Conservation (phyloP, 1,140 invertebrate species). For the Heliconius hermathena region DNA sequence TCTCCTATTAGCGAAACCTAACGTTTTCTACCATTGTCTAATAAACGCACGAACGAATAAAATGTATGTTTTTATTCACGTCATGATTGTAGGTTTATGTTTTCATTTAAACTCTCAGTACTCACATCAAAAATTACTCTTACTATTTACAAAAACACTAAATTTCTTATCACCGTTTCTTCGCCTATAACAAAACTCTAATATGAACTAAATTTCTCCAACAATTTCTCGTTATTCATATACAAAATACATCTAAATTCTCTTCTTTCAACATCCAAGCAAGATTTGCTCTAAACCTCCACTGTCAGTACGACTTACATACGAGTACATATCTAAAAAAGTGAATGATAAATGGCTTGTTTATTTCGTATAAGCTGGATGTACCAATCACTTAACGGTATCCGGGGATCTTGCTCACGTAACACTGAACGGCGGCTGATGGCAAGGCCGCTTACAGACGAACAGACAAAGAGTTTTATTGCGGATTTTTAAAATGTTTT, state of each 20-base stretch:
- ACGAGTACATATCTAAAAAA: conserved; percentile 24
- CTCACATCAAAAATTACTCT: too few species aligned
- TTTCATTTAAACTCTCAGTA: too few species aligned
- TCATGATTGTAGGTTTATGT: too few species aligned
- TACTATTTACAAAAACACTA: background rate
- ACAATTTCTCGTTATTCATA: background rate
- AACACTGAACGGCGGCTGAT: conserved; percentile 33
- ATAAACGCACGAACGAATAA: too few species aligned
- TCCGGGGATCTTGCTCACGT: conserved; percentile 36
- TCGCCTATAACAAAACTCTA: background rate
- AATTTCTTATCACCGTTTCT: background rate
- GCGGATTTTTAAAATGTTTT: background rate
- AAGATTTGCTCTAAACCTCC: background rate
- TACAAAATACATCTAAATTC: background rate
- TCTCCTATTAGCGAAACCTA: too few species aligned
- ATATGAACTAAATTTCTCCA: background rate
- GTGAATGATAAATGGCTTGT: conserved; percentile 39
- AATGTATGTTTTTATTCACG: too few species aligned
- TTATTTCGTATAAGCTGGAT: conserved; percentile 34
- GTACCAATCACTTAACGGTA: conserved; percentile 42
- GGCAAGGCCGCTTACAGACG: conserved; percentile 25
- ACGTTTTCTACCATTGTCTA: too few species aligned
- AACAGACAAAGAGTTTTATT: background rate
- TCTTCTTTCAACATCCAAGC: background rate
- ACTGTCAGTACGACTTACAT: background rate